Conservation (phyloP, 1,140 invertebrate genomes). For the Steinernema feltiae region DNA sequence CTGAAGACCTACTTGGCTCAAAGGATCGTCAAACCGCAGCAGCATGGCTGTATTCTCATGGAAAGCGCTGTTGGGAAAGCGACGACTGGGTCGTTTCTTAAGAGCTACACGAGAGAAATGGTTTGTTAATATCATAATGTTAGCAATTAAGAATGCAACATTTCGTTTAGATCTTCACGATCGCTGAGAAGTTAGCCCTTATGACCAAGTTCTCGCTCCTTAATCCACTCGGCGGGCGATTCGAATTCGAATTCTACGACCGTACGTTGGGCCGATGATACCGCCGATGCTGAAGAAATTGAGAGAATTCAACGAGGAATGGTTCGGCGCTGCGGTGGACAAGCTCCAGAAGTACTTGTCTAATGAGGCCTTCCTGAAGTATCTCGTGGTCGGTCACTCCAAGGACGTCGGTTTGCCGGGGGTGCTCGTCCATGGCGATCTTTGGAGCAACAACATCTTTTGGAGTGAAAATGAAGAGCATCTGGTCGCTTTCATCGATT, state of each 20-base stretch:
- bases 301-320: not conserved
- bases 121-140: not conserved
- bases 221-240: not conserved
- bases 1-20: not conserved
- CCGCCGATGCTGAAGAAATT: not conserved
- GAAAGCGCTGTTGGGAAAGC: slow-evolving; percentile 9
- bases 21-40: not conserved
- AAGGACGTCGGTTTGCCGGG: not conserved
- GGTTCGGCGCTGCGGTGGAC: slow-evolving; percentile 3
- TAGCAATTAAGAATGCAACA: not conserved
- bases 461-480: not conserved
- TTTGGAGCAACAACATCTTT: slow-evolving; percentile 21
- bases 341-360: not conserved
- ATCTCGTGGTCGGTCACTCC: not conserved
- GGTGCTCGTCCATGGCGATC: slow-evolving; percentile 19
- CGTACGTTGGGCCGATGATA: not conserved
- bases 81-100: not conserved
- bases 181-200: not conserved
- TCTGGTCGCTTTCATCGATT: slow-evolving; percentile 18
- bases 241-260: not conserved
- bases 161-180: not conserved
- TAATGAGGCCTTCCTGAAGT: slow-evolving; percentile 9
- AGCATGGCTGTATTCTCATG: not conserved
- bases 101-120: not conserved
- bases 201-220: not conserved